phyloP scores from a whole-genome alignment of 2,113 vertebrate genomes.

The Psittacula cyanocephala region DNA sequence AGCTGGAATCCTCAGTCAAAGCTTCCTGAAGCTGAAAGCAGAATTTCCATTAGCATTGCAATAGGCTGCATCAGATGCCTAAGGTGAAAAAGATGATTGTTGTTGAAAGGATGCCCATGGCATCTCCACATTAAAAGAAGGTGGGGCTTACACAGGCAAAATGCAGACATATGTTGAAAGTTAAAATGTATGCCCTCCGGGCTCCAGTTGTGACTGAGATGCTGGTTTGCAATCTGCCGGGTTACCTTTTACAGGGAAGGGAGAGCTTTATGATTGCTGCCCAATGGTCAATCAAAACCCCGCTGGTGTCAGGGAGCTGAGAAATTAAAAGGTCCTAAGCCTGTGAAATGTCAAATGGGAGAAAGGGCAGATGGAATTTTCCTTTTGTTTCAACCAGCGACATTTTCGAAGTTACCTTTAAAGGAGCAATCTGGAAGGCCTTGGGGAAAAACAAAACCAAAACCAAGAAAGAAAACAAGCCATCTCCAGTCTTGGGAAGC shows the following conservation, averaged over 20 bases:
- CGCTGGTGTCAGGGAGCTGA: background rate
- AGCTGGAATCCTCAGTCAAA: background rate
- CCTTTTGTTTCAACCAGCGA: slow-evolving; percentile 33
- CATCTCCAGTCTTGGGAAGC: accelerated
- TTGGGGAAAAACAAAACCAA: background rate
- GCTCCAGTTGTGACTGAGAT: background rate
- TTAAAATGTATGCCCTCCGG: background rate
- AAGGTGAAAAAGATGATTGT: background rate
- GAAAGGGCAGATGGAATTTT: slow-evolving; percentile 44
- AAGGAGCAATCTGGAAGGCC: background rate
- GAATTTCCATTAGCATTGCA: background rate
- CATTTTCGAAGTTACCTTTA: slow-evolving; percentile 60
- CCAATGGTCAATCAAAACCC: background rate
- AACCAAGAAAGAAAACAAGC: background rate
- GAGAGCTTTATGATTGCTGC: background rate
- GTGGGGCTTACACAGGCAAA: background rate
- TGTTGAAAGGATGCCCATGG: background rate
- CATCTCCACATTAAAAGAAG: background rate
- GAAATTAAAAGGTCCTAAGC: slow-evolving; percentile 26
- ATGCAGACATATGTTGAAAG: background rate
- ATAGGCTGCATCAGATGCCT: background rate
- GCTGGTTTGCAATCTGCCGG: background rate
- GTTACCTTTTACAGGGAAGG: background rate
- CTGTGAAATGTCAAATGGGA: slow-evolving; percentile 44
- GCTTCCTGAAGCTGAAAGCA: background rate